These are phyloP conservation scores for Sebastiscus albofasciatus DNA, from an alignment of 2,797 vertebrate genomes.

Conservation along the genomic window DNA sequence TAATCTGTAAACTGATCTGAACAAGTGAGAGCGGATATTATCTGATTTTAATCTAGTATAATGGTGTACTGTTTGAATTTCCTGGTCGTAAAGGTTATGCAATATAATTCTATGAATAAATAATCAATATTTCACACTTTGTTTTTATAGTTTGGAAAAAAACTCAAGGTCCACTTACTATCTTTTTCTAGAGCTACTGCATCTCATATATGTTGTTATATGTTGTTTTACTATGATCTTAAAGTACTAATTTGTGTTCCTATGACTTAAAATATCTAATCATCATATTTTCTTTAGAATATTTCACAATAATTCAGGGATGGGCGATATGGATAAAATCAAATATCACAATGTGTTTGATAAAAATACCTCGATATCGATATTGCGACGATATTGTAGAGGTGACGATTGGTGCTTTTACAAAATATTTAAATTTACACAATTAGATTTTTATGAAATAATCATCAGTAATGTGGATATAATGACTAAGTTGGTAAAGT, in stretches of 20 bases:
- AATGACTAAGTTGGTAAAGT: rapidly evolving
- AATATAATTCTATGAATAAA: background rate
- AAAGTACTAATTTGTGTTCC: background rate
- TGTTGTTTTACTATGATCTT: background rate
- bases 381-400: too few relatives aligned
- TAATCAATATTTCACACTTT: background rate
- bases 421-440: too few relatives aligned
- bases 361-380: too few relatives aligned
- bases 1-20: slow-evolving; percentile 1
- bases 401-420: too few relatives aligned
- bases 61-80: background rate
- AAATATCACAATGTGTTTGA: too few relatives aligned
- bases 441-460: too few relatives aligned
- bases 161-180: background rate
- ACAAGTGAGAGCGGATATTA: background rate
- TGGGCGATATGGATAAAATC: too few relatives aligned
- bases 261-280: background rate
- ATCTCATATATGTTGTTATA: background rate
- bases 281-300: background rate
- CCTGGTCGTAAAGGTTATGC: background rate
- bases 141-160: background rate
- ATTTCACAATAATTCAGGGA: too few relatives aligned
- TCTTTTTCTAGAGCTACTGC: background rate
- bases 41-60: background rate
- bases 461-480: too few relatives aligned